A percentile compares a stretch with the other conserved stretches of the same genome.
phyloP scores from a whole-genome alignment of 2,888 invertebrate species.

The Amblyjoppa proteus region DNA sequence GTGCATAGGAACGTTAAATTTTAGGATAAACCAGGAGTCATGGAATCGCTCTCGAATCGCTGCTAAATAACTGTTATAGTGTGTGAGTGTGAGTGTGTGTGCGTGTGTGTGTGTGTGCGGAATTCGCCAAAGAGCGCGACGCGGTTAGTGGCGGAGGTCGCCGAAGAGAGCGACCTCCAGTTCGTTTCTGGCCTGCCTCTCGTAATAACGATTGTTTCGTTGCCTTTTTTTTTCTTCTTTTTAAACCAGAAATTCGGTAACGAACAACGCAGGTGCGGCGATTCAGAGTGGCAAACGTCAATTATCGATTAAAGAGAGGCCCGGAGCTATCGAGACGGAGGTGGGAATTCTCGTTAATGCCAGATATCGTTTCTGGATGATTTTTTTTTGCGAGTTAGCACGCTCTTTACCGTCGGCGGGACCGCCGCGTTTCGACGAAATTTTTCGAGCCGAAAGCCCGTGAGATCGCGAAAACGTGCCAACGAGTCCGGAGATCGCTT shows the following conservation, averaged over 20 bases:
- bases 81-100: neutral
- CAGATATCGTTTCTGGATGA: conserved; percentile 12
- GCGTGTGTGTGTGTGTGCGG: neutral
- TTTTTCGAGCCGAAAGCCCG: conserved; percentile 22
- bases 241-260: conserved; percentile 14
- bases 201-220: conserved; percentile 54
- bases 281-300: neutral
- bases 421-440: neutral
- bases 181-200: neutral
- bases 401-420: conserved; percentile 8
- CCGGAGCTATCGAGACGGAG: neutral
- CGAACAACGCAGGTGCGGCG: conserved; percentile 49
- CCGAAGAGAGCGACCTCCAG: neutral
- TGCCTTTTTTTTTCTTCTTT: conserved; percentile 40
- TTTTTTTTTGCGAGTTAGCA: neutral
- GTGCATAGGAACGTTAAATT: conserved; percentile 29
- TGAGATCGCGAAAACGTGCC: conserved; percentile 47
- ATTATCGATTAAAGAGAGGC: conserved; percentile 12
- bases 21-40: conserved; percentile 56
- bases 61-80: conserved; percentile 18
- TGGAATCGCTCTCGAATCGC: conserved; percentile 54
- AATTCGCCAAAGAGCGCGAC: conserved; percentile 34
- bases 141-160: conserved; percentile 9
- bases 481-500: conserved; percentile 42
- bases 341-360: neutral